Evolutionary conservation across 2,113 vertebrate genomes (phyloP).

Genomic region (western clawed frog (Xenopus tropicalis)): UCB_Xtro_10.0 CM004448.2:104574501-104575000

Average conservation of each 20-base stretch:
- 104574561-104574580: neutral
- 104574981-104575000: no score
- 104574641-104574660: neutral
- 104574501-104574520: neutral
- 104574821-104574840: no score
- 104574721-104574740: constrained; percentile 14
- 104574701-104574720: constrained; percentile 11
- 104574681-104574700: constrained; percentile 24
- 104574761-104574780: neutral
- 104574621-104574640: constrained; percentile 6
- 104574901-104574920: no score
- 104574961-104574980: no score
- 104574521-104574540: neutral
- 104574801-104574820: no score
- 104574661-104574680: constrained; percentile 14
- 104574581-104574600: neutral
- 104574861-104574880: no score
- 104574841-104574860: no score
- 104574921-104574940: no score
- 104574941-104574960: no score
- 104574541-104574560: neutral
- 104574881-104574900: no score
- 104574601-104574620: constrained; percentile 17
- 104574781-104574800: no score
- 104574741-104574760: neutral